phyloP scores from a whole-genome alignment of 2,888 invertebrate species.

The Eugnorisma glareosa region DNA sequence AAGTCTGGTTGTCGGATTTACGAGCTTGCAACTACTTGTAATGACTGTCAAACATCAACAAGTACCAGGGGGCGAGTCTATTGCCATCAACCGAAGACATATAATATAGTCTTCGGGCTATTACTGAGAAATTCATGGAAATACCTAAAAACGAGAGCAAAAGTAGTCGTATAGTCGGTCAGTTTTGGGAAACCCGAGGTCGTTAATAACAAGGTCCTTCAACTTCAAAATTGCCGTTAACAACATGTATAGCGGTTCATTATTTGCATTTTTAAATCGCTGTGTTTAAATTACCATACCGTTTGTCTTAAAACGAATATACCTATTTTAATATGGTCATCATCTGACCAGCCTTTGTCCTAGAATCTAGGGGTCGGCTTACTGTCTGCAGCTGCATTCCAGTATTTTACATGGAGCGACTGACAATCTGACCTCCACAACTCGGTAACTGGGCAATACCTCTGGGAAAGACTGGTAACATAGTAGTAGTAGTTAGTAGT shows the following conservation, averaged over 20 bases:
- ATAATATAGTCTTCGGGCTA: not conserved
- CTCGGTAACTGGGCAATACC: not conserved
- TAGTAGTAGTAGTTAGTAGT: no score
- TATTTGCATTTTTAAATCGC: not conserved
- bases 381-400: not conserved
- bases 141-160: not conserved
- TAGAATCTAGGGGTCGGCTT: not conserved
- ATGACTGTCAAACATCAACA: not conserved
- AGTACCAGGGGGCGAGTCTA: not conserved
- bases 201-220: not conserved
- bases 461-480: not conserved
- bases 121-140: not conserved
- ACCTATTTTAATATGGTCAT: not conserved
- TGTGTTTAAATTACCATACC: not conserved
- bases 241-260: not conserved
- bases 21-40: not conserved
- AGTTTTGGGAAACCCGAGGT: not conserved
- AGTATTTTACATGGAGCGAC: not conserved
- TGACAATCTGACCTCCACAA: no score
- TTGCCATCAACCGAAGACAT: not conserved
- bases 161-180: no score
- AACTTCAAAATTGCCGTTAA: not conserved
- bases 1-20: not conserved
- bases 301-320: not conserved
- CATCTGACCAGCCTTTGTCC: not conserved